Base-by-base conservation (phyloP, 2,797 vertebrate genomes). In the Acomys russatus region DNA sequence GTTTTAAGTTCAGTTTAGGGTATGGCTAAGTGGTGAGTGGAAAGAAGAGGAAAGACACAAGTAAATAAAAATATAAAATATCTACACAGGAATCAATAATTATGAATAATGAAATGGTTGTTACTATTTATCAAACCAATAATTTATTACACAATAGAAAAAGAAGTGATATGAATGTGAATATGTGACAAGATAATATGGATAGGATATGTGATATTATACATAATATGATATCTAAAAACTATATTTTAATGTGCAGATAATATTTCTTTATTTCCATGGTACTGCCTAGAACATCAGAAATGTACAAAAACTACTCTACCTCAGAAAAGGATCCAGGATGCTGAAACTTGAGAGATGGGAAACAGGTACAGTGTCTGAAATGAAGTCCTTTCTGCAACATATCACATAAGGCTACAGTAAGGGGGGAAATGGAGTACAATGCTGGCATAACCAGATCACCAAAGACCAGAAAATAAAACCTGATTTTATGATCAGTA, bases 31-130 rank as follows among this genome's bases (percentile, higher is more conserved):
- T 64, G 8, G 22, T 88, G 4, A 1, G 80, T 28, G 84, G 38
- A 73, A 88, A 51, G 84, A 88, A 38, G 9, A 9, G 38, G 44
- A 94, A 76, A 23, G 68, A 49, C 3, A 30, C 77, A 91, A 95
- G 76, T 73, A 87, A 63, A 95, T 96, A 90, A 90, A 96, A 95
- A 97, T 94, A 74, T 64, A 94, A 97, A 97, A 96, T 94, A 92
- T 64, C 77, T 71, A 90, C 92, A 73, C 11, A 80, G 49, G 17
- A 90, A 94, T 92, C 85, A 84, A 33, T 91, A 86, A 6, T 92
- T 94, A 97, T 35, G 44, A 96, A 97, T 91, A 59, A 54, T 35
- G 90, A 89, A 95, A 15, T 59, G 1, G 25, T 86, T 49, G 64
- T 8, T 95, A 51, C 51, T 82, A 35, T 83, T 95, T 94, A 90